These are phyloP conservation scores for Poecilobothrus nobilitatus DNA, from an alignment of 2,888 invertebrate species.

Conservation along the genomic window DNA sequence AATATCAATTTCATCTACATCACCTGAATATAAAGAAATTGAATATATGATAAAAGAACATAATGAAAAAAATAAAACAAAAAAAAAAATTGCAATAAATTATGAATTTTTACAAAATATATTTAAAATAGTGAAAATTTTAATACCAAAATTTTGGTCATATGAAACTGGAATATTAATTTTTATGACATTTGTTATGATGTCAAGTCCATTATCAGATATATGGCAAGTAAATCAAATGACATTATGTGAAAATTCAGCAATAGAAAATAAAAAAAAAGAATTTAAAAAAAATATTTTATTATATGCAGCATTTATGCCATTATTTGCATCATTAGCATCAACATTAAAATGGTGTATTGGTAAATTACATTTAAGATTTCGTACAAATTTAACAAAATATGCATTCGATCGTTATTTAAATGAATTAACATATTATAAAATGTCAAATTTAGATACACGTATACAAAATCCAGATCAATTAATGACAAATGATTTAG, in stretches of 20 bases:
- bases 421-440: conserved; percentile 90
- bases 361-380: conserved; percentile 82
- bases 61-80: too few relatives aligned
- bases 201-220: conserved; percentile 88
- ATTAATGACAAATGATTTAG: conserved; percentile 89
- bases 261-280: conserved; percentile 75
- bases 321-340: conserved; percentile 86
- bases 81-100: too few relatives aligned
- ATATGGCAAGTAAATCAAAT: conserved; percentile 95
- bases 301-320: conserved; percentile 76
- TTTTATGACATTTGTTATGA: conserved; percentile 68
- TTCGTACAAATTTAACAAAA: conserved; percentile 80
- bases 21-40: too few relatives aligned
- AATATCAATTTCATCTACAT: too few relatives aligned
- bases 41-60: too few relatives aligned
- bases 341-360: conserved; percentile 90
- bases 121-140: conserved; percentile 44
- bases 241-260: conserved; percentile 88
- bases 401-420: conserved; percentile 86
- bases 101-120: too few relatives aligned
- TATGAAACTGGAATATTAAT: conserved; percentile 65
- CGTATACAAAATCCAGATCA: conserved; percentile 95
- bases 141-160: conserved; percentile 71
- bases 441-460: conserved; percentile 91
- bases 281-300: conserved; percentile 67